Evolutionary conservation across 2,113 vertebrate species (phyloP).

Genomic region (Catagonus wagneri): DNA sequence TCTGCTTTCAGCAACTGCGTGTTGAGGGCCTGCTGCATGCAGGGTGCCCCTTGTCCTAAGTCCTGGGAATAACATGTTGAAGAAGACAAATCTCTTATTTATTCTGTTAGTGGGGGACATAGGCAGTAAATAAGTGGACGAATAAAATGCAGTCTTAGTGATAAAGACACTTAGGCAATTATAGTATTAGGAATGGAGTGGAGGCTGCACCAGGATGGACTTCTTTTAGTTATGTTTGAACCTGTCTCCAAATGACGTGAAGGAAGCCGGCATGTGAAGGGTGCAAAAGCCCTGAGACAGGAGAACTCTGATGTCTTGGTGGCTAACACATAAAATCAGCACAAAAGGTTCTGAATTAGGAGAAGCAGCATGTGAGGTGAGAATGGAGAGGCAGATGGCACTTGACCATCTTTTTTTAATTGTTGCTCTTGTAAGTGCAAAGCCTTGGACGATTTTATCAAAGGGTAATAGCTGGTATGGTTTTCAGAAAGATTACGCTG

Average conservation of each 20-base stretch:
- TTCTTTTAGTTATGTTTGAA: background rate
- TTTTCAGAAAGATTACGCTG: slow-evolving; percentile 12
- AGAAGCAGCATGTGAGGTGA: background rate
- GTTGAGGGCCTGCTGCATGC: background rate
- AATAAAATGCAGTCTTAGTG: background rate
- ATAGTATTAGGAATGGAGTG: background rate
- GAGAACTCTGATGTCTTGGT: background rate
- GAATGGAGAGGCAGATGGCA: background rate
- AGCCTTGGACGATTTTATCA: background rate
- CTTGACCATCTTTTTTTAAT: background rate
- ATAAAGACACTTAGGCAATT: background rate
- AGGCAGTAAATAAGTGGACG: background rate
- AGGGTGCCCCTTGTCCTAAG: background rate
- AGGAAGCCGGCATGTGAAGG: background rate
- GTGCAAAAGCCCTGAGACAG: background rate
- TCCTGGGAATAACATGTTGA: background rate
- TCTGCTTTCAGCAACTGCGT: background rate
- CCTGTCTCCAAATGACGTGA: background rate
- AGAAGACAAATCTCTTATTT: background rate
- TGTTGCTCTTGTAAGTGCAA: background rate
- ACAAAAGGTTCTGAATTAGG: background rate
- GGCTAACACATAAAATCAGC: background rate
- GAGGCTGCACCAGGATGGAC: background rate
- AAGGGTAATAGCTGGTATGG: background rate
- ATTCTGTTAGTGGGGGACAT: background rate